phyloP scores from a whole-genome alignment of 2,888 invertebrate species.

The Agrotis segetum region DNA sequence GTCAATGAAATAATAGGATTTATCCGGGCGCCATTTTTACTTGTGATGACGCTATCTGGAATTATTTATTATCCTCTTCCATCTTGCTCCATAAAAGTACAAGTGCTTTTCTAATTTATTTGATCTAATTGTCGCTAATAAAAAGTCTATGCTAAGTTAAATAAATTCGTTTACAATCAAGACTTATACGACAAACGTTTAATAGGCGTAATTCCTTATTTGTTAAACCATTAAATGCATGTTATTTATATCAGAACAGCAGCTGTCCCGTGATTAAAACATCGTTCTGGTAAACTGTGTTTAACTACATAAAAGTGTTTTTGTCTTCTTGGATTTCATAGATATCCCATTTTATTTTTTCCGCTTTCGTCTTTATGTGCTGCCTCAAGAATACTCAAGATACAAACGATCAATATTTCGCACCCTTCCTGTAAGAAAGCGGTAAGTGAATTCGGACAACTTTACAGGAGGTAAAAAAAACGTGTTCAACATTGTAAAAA shows the following conservation, averaged over 20 bases:
- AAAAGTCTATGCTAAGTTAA: neutral
- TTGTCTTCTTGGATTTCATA: neutral
- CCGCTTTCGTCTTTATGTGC: constrained; percentile 3
- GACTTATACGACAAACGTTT: constrained; percentile 20
- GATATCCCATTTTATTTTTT: constrained; percentile 14
- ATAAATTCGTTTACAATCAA: constrained; percentile 33
- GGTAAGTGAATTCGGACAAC: no score
- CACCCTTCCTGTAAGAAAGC: no score
- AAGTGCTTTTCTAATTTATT: neutral
- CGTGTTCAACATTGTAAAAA: no score
- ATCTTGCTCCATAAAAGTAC: neutral
- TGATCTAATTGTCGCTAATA: neutral
- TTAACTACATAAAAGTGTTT: constrained; percentile 21
- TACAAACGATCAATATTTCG: neutral
- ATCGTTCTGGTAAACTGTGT: neutral
- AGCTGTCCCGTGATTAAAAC: constrained; percentile 18
- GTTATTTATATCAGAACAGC: constrained; percentile 32
- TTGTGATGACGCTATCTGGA: neutral
- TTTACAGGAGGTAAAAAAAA: no score
- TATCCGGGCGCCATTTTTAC: neutral
- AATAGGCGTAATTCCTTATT: constrained; percentile 20
- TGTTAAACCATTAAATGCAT: constrained; percentile 11
- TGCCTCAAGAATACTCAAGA: neutral
- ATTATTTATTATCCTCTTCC: neutral
- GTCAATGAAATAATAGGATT: neutral